Conservation (phyloP, 2,113 vertebrate genomes). For the Pterocles gutturalis region DNA sequence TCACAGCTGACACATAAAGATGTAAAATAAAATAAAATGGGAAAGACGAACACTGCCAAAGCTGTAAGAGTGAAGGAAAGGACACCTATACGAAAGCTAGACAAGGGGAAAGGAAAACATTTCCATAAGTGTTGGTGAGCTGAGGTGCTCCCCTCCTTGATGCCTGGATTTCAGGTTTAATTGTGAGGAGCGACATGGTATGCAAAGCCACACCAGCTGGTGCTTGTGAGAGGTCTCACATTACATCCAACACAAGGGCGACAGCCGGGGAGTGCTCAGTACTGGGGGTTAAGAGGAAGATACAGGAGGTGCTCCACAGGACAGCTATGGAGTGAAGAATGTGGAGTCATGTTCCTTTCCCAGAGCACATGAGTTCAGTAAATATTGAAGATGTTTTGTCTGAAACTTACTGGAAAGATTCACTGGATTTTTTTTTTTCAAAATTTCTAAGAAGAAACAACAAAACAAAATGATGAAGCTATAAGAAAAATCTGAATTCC, state of each 20-base stretch:
- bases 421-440: background rate
- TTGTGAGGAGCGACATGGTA: background rate
- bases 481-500: background rate
- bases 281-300: background rate
- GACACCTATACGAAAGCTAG: background rate
- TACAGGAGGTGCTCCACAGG: accelerated
- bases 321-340: accelerated
- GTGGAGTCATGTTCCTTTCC: background rate
- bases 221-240: accelerated
- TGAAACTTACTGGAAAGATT: background rate
- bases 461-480: background rate
- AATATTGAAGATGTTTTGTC: background rate
- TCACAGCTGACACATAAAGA: background rate
- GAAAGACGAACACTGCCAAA: background rate
- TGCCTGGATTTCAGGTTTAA: accelerated
- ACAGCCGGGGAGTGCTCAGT: background rate
- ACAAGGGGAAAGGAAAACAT: background rate
- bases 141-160: background rate
- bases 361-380: accelerated
- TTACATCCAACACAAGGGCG: background rate
- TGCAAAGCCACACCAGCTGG: background rate
- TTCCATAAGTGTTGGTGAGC: background rate
- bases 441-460: background rate
- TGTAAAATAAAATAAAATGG: background rate
- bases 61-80: background rate